phyloP scores from a whole-genome alignment of 2,113 vertebrate species.

The Eurypyga helias region DNA sequence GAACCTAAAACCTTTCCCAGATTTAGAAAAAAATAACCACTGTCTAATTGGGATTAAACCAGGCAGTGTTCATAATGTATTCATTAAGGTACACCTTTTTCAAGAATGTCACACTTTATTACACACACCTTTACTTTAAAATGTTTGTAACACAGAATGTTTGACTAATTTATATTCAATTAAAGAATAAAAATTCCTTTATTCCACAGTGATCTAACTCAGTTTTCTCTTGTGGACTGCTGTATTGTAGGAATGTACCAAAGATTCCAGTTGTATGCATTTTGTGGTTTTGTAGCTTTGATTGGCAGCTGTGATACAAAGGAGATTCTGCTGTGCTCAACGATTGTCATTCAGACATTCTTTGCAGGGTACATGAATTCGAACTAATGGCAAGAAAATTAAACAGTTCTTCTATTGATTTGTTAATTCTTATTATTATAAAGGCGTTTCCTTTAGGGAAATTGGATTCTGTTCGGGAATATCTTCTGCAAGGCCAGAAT shows the following conservation, averaged over 20 bases:
- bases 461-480: not conserved
- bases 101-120: not conserved
- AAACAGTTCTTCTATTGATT: slow-evolving; percentile 36
- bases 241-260: not conserved
- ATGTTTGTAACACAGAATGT: not conserved
- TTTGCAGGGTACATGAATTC: slow-evolving; percentile 20
- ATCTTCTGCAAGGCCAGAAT: not conserved
- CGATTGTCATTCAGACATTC: slow-evolving; percentile 29
- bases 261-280: not conserved
- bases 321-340: not conserved
- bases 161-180: not conserved
- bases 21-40: not conserved
- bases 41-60: not conserved
- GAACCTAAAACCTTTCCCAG: not conserved
- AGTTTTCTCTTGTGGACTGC: not conserved
- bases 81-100: not conserved
- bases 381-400: slow-evolving; percentile 53
- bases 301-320: slow-evolving; percentile 28
- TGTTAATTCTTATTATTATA: slow-evolving; percentile 40
- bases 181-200: not conserved
- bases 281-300: not conserved
- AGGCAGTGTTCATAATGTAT: not conserved
- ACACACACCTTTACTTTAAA: not conserved
- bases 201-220: not conserved
- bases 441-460: slow-evolving; percentile 15